Conservation (phyloP, 2,888 invertebrate genomes). For the Willowsia nigromaculata region DNA sequence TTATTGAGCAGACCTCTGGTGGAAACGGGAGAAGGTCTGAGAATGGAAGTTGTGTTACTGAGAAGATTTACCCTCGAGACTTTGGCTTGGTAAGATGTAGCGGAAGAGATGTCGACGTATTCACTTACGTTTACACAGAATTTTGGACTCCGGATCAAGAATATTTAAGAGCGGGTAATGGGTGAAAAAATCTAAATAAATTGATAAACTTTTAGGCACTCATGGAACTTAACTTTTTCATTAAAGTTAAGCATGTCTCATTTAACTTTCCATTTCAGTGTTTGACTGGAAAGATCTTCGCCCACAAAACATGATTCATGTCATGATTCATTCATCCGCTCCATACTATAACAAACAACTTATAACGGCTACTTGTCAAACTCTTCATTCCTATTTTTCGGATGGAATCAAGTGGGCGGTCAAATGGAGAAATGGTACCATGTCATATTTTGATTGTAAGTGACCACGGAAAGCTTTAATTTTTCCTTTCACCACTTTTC, state of each 20-base stretch:
- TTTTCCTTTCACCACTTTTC: too few species aligned
- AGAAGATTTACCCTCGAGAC: constrained; percentile 67
- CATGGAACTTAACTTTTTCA: too few species aligned
- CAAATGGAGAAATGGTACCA: constrained; percentile 63
- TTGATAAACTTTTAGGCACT: too few species aligned
- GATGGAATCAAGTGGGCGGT: constrained; percentile 72
- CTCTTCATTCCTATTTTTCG: constrained; percentile 66
- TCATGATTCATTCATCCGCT: constrained; percentile 42
- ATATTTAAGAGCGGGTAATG: constrained; percentile 38
- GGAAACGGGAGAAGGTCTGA: constrained; percentile 51
- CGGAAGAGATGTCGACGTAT: constrained; percentile 71
- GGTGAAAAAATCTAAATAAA: background rate
- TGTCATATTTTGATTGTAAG: constrained; percentile 62
- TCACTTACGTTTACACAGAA: constrained; percentile 67
- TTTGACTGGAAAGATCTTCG: constrained; percentile 68
- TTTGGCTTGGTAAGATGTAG: constrained; percentile 67
- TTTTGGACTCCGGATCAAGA: constrained; percentile 57
- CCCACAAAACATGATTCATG: constrained; percentile 68
- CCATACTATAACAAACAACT: constrained; percentile 60
- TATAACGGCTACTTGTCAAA: constrained; percentile 62
- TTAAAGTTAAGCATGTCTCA: too few species aligned
- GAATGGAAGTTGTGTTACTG: constrained; percentile 62
- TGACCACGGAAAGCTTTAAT: too few species aligned
- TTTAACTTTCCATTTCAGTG: constrained; percentile 2
- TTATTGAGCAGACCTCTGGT: constrained; percentile 4